Evolutionary conservation across 2,113 vertebrate species (phyloP), one percentile per base, ranked within the genome.

Genomic region (Bagarius yarrelli): DNA sequence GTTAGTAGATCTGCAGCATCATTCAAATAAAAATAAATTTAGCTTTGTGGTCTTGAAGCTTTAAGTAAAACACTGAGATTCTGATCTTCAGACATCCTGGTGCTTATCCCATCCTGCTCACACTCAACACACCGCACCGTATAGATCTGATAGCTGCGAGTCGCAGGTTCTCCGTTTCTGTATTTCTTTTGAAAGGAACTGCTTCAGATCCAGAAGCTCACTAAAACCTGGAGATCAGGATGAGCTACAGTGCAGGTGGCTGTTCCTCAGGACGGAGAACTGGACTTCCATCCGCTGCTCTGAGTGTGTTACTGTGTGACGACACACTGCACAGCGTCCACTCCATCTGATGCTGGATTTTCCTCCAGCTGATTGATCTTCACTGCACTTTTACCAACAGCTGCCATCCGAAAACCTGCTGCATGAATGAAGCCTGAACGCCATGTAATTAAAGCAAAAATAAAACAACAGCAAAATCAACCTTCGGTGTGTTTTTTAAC

Each of bases 361-460:
- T 63, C 57, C 57, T 53, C 60, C 19, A 4, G 18, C 1, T 13
- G 30, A 70, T 72, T 44, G 0, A 61, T 27, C 78, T 36, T 25
- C 34, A 74, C 21, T 64, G 50, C 79, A 84, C 76, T 40, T 69
- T 36, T 76, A 30, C n/a, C n/a, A n/a, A n/a, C n/a, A n/a, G n/a
- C n/a, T n/a, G n/a, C 27, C 69, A 59, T 36, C 82, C 76, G 70
- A 76, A 79, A 52, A 73, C 44, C 66, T 80, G 57, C 75, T 77
- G 80, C 66, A n/a, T n/a, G n/a, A n/a, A 84, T 84, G 80, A 78
- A 73, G 84, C 78, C 79, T 85, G 81, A 83, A 59, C 25, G 55
- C 78, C 64, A 57, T 83, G 76, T 71, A 80, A 69, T 32, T 1
- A 50, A 27, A 8, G 47, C 21, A 70, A 79, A 44, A 55, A 67